Percentiles rank a stretch among this genome's conserved stretches.
Conservation (phyloP, 2,797 vertebrate species). For the Poecilia picta region DNA sequence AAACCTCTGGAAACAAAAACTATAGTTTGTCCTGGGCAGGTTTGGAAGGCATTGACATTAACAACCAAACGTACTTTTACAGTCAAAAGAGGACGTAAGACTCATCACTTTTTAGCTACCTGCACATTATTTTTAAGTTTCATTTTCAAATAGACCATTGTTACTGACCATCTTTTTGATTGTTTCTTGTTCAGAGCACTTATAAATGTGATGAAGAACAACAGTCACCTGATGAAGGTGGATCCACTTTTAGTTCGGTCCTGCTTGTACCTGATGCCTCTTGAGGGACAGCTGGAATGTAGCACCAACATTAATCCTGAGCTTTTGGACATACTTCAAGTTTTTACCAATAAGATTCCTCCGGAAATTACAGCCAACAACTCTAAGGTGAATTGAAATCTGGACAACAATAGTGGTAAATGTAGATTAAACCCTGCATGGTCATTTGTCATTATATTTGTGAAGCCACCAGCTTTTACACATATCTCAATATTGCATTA, state of each 20-base stretch:
- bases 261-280: constrained; percentile 83
- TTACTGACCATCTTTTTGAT: not conserved
- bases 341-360: constrained; percentile 66
- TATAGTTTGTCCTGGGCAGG: constrained; percentile 61
- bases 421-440: not conserved
- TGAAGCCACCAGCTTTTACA: not conserved
- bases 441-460: not conserved
- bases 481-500: not conserved
- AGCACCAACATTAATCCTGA: constrained; percentile 43
- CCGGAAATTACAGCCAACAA: constrained; percentile 20
- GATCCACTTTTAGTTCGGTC: constrained; percentile 82
- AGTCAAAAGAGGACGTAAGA: constrained; percentile 65
- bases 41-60: constrained; percentile 64
- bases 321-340: constrained; percentile 78
- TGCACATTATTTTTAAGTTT: accelerated
- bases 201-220: constrained; percentile 63
- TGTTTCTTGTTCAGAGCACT: constrained; percentile 60
- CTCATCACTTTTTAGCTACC: not conserved
- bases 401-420: not conserved
- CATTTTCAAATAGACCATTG: not conserved
- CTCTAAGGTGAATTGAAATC: constrained; percentile 48
- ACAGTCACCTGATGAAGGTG: constrained; percentile 74
- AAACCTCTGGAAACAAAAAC: not conserved
- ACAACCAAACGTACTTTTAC: accelerated
- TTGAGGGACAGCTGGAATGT: constrained; percentile 65